Evolutionary conservation across 35 echinoderm and acorn worm species (phyloP).

Genomic region (Strongylocentrotus purpuratus): DNA sequence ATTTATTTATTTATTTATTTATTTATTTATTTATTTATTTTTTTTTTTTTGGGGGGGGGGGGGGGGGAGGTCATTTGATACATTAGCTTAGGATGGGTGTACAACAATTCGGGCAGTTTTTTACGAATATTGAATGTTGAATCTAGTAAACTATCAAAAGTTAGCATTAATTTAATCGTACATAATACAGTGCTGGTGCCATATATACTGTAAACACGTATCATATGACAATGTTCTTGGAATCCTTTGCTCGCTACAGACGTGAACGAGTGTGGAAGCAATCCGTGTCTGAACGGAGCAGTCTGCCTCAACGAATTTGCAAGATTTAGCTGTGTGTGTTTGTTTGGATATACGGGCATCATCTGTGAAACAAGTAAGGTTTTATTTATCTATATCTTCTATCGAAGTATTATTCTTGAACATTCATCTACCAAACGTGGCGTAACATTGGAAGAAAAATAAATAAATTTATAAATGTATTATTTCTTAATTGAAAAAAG

Average conservation of each 20-base stretch:
- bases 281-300: constrained; percentile 71
- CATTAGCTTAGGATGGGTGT: too few species aligned
- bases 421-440: neutral
- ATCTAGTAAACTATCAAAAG: neutral
- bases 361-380: constrained; percentile 73
- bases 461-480: neutral
- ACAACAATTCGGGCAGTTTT: too few species aligned
- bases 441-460: neutral
- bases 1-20: too few species aligned
- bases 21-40: too few species aligned
- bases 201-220: neutral
- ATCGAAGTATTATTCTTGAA: neutral
- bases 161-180: neutral
- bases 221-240: neutral
- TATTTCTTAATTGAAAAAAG: too few species aligned
- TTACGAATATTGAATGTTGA: too few species aligned
- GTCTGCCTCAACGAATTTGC: constrained; percentile 60
- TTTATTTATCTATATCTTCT: neutral
- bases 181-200: too few species aligned
- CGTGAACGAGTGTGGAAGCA: constrained; percentile 72
- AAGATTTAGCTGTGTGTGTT: constrained; percentile 64
- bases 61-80: too few species aligned
- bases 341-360: constrained; percentile 59
- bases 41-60: too few species aligned
- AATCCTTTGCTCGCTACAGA: constrained; percentile 40